Conservation (phyloP, 2,888 invertebrate species). For the Scaptomyza reducta region DNA sequence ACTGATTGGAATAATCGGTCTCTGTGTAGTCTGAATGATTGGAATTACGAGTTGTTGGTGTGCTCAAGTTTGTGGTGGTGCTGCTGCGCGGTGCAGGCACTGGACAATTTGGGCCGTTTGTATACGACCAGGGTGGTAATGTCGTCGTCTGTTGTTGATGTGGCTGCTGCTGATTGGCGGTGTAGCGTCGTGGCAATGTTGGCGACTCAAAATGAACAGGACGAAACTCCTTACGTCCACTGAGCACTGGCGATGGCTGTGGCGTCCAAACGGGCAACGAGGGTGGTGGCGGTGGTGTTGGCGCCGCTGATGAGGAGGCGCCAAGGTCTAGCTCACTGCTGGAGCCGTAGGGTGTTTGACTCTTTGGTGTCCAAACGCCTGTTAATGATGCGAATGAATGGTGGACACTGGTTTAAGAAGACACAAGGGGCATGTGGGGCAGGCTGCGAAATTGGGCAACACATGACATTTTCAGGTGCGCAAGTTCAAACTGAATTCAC, state of each 20-base stretch:
- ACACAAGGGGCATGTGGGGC: conserved; percentile 4
- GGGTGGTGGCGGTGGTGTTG: conserved; percentile 85
- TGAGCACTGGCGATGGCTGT: conserved; percentile 88
- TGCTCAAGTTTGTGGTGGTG: conserved; percentile 65
- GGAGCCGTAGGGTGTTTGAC: conserved; percentile 81
- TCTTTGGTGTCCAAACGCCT: conserved; percentile 83
- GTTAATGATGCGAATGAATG: conserved; percentile 46
- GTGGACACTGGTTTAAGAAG: conserved; percentile 13
- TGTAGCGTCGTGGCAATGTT: conserved; percentile 85
- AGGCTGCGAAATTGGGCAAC: conserved; percentile 19
- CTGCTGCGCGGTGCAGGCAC: conserved; percentile 59
- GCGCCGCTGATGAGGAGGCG: conserved; percentile 81
- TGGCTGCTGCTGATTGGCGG: conserved; percentile 58
- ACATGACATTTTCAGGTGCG: conserved; percentile 74
- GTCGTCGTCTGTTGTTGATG: conserved; percentile 41
- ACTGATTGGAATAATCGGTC: conserved; percentile 62
- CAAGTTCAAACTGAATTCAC: conserved; percentile 58
- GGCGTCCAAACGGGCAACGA: conserved; percentile 92
- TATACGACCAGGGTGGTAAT: conserved; percentile 67
- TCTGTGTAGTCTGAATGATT: conserved; percentile 68
- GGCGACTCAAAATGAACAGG: conserved; percentile 91
- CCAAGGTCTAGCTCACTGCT: conserved; percentile 71
- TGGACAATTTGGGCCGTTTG: conserved; percentile 37
- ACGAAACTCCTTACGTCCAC: conserved; percentile 90
- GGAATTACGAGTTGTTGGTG: conserved; percentile 60